These are phyloP conservation scores for Nyctereutes procyonoides DNA, from an alignment of 2,113 vertebrate genomes.

Conservation along the genomic window DNA sequence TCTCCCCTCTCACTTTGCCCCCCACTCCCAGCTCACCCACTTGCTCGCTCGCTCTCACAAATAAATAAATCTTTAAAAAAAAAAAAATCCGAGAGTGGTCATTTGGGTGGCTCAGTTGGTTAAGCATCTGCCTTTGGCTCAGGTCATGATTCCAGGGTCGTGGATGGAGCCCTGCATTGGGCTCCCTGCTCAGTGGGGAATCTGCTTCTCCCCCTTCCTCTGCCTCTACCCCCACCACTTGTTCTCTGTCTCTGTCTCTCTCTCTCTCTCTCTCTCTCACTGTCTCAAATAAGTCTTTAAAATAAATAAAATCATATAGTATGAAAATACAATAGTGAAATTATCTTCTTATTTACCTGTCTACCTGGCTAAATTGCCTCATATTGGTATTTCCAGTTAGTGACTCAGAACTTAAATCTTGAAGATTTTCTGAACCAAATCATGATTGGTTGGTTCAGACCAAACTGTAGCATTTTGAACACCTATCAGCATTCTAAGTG, in stretches of 20 bases:
- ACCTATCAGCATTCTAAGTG: background rate
- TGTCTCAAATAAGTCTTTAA: background rate
- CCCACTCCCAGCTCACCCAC: background rate
- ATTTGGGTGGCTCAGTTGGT: background rate
- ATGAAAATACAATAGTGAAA: background rate
- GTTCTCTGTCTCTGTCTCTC: background rate
- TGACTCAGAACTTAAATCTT: background rate
- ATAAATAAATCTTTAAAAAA: background rate
- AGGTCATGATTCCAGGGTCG: background rate
- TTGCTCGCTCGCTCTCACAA: background rate
- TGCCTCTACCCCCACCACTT: background rate
- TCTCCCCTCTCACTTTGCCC: background rate
- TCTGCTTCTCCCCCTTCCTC: background rate
- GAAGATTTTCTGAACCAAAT: slow-evolving; percentile 34
- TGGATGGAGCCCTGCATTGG: background rate
- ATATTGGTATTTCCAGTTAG: background rate
- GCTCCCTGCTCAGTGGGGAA: background rate
- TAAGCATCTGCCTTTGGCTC: background rate
- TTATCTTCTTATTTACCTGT: background rate
- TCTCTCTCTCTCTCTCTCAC: background rate
- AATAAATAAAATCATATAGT: background rate
- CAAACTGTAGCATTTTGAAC: background rate
- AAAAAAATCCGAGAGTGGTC: background rate
- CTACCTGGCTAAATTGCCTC: background rate
- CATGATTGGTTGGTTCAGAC: background rate